Evolutionary conservation across 2,113 vertebrate species (phyloP), one percentile per base, ranked within the genome.

Genomic region (Mustelus asterias): DNA sequence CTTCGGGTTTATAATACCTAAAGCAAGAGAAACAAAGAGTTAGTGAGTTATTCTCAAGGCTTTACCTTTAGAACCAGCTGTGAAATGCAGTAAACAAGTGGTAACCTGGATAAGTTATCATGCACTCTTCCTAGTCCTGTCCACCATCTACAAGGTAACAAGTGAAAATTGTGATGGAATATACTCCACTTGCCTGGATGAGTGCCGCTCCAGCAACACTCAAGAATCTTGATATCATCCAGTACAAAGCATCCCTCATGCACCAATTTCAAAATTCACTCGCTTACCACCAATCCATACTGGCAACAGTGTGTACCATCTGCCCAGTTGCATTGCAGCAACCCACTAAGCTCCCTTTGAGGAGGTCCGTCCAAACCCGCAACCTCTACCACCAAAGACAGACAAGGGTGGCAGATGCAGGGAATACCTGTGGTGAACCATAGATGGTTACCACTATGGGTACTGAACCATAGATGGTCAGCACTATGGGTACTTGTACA

Each of bases 1-100:
- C 98, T 99, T 99, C 97, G 99, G 99, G 97, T 99, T 99, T 96
- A 98, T 93, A 97, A 99, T 99, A 98, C 97, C 99, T 99, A 97
- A 92, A 97, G 96, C 96, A 95, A 97, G 96, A 96, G 3, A 88
- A 96, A 94, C 60, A 65, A n/a, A 37, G 86, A 33, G 37, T 65
- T 33, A 92, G 13, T n/a, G 58, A 63, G 58, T 20, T 29, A 65
- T 37, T 65, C 33, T 37, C 7, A 37, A 93, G 29, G 0, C 29
- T 58, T 60, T 5, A 60, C 29, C 16, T 48, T 8, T 20, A 5
- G 60, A 65, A 20, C 33, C n/a, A 63, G 14, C 33, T n/a, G 11
- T 13, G 26, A 78, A 33, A 3, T 80, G 76, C 78, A 41, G 78
- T 14, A 92, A 37, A 60, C 58, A 29, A 92, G 1, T 11, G 60